A percentile compares a stretch with the other conserved stretches of the same genome.
Evolutionary conservation across 2,888 invertebrate genomes (phyloP).

Genomic region (Drosophila prolongata): DNA sequence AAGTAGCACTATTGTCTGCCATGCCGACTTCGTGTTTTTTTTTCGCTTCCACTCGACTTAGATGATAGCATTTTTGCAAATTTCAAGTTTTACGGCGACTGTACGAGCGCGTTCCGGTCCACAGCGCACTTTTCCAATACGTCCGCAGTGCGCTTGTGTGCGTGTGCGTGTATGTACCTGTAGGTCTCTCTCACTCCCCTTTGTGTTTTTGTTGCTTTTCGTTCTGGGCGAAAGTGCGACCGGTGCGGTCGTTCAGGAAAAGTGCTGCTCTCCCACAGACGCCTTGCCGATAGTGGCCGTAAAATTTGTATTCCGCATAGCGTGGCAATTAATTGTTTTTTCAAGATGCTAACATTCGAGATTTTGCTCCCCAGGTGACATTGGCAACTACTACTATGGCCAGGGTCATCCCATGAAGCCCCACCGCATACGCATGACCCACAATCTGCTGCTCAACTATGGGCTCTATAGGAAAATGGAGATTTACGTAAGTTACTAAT

Average conservation of each 20-base stretch:
- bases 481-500: conserved; percentile 94
- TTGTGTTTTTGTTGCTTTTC: conserved; percentile 34
- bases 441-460: conserved; percentile 98
- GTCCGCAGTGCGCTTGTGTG: conserved; percentile 47
- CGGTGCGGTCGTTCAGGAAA: conserved; percentile 36
- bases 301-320: conserved; percentile 60
- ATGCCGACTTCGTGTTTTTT: not conserved
- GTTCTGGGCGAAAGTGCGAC: conserved; percentile 50
- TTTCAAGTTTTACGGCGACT: conserved; percentile 73
- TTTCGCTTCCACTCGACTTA: conserved; percentile 11
- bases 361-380: conserved; percentile 90
- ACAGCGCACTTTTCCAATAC: conserved; percentile 74
- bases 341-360: conserved; percentile 50
- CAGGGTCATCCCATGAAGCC: conserved; percentile 99
- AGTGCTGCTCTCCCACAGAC: conserved; percentile 45
- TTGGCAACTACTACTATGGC: conserved; percentile 99
- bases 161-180: conserved; percentile 62
- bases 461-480: conserved; percentile 99
- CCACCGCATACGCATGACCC: conserved; percentile 99
- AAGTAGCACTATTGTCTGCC: no score
- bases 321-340: conserved; percentile 44
- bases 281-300: conserved; percentile 60
- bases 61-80: conserved; percentile 51
- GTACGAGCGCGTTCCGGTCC: conserved; percentile 61
- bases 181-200: conserved; percentile 37